These are phyloP conservation scores for Streptopelia turtur DNA, from an alignment of 2,797 vertebrate genomes.

Conservation along the genomic window DNA sequence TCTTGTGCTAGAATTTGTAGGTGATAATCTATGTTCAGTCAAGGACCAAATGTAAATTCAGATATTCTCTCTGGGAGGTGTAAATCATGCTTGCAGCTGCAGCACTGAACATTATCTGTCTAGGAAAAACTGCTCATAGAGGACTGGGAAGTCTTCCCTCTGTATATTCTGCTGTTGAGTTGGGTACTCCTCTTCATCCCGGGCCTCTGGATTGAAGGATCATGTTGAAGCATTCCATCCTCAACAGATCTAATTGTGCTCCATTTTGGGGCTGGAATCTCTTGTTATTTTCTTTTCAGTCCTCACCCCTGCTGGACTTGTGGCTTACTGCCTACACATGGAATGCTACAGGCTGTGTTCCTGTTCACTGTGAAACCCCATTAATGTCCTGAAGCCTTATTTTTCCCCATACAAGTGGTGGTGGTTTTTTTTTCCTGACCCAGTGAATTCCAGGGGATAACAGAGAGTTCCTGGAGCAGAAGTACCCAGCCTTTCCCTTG, in stretches of 20 bases:
- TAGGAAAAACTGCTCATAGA: neutral
- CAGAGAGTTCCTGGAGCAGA: neutral
- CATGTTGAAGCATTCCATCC: neutral
- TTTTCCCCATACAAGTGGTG: neutral
- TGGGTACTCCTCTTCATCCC: neutral
- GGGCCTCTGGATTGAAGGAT: neutral
- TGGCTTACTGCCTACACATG: rapidly evolving
- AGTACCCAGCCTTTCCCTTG: neutral
- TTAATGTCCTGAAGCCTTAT: neutral
- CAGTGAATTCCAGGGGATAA: neutral
- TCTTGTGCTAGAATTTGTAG: neutral
- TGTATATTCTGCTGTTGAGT: rapidly evolving
- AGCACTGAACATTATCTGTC: neutral
- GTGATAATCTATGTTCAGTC: neutral
- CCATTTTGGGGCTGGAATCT: neutral
- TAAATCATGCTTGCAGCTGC: neutral
- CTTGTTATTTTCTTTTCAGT: neutral
- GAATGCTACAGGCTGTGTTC: neutral
- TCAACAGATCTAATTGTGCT: neutral
- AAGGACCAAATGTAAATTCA: neutral
- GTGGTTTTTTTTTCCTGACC: neutral
- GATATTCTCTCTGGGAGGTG: neutral
- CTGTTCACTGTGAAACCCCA: neutral
- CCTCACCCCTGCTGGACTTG: neutral
- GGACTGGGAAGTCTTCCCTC: neutral